Evolutionary conservation across 2,113 vertebrate species (phyloP), one percentile per base, ranked within the genome.

Genomic region (Vidua chalybeata): DNA sequence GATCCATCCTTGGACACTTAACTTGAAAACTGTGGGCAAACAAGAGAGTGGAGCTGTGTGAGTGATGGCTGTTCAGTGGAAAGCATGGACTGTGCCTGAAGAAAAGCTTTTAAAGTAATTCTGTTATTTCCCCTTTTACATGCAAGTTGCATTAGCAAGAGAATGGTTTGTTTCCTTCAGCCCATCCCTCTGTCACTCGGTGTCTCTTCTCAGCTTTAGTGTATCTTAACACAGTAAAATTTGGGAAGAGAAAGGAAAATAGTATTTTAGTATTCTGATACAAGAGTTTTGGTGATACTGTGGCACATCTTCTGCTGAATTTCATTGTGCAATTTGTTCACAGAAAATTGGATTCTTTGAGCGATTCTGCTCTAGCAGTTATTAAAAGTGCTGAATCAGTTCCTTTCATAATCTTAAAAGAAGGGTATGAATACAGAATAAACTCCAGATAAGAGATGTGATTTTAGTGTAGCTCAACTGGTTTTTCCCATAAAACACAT

Each of bases 51-150:
- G 69, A 62, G 61, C 75, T 1, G 23, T 19, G 35, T 8, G 20
- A 69, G 52, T 68, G 84, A 84, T 95, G 75, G 84, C 39, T 56
- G 16, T 8, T 31, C 30, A 49, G 69, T 21, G 71, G 51, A 45
- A 80, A 88, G 37, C 67, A 28, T 51, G 55, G 56, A 16, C 79
- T 48, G 48, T 71, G 43, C 83, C 72, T 45, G 43, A 75, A 90
- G n/a, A 88, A 93, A 90, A 84, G 56, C 72, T 95, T 95, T 95
- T 77, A 56, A 45, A 94, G 30, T 85, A 83, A 86, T 90, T 92
- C 26, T 61, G 5, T 90, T 69, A 3, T 58, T 93, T 66, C 56
- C 56, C 73, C 5, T 48, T 86, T 31, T 10, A 16, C 23, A 35
- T 37, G 39, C 35, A 37, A 61, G 61, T 48, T 72, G 51, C 39